These are phyloP conservation scores for Cinclus cinclus DNA, from an alignment of 2,113 vertebrate species.

Conservation along the genomic window DNA sequence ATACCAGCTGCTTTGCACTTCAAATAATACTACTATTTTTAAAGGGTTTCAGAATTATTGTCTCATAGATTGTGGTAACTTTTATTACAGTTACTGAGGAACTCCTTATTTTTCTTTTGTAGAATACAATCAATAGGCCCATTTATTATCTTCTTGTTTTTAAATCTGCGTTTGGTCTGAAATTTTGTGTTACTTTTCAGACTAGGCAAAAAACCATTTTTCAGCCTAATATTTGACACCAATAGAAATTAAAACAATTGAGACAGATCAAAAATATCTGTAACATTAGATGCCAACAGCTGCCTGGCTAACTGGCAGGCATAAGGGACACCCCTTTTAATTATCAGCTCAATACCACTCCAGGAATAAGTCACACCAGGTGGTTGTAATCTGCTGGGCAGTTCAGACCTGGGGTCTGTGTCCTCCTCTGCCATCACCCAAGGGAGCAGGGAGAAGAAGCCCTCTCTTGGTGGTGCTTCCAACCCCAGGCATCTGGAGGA, in stretches of 20 bases:
- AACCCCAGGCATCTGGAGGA: not conserved
- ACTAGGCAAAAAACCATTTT: not conserved
- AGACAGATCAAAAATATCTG: not conserved
- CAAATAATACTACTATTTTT: constrained; percentile 10
- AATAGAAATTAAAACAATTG: not conserved
- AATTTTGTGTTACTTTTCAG: not conserved
- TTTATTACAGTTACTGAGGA: not conserved
- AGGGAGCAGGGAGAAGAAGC: not conserved
- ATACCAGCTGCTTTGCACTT: constrained; percentile 42
- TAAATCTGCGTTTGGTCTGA: not conserved
- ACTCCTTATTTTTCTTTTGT: not conserved
- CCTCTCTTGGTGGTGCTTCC: not conserved
- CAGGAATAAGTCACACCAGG: not conserved
- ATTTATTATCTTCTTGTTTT: not conserved
- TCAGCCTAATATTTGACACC: not conserved
- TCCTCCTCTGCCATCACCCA: fast-evolving
- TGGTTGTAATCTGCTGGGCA: not conserved
- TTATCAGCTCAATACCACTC: not conserved
- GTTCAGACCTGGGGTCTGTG: not conserved
- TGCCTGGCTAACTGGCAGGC: not conserved
- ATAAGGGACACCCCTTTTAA: not conserved
- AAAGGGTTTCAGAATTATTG: constrained; percentile 32
- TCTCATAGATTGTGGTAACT: not conserved
- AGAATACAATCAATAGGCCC: not conserved
- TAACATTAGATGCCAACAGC: not conserved